Percentiles rank a stretch among this genome's conserved stretches.
Conservation (phyloP, 2,797 vertebrate genomes). For the Yasuhikotakia modesta region DNA sequence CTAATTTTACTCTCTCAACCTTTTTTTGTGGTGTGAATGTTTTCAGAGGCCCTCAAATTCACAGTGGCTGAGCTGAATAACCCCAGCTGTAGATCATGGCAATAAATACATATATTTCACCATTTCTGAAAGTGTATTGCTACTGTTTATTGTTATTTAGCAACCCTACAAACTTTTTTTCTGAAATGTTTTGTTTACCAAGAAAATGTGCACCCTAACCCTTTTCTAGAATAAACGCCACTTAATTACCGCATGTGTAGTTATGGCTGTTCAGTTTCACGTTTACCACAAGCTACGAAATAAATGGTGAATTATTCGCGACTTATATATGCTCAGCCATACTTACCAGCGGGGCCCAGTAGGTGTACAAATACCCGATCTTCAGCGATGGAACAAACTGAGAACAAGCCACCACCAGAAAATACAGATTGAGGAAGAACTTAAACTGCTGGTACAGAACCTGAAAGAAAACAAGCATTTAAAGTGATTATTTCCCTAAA, state of each 20-base stretch:
- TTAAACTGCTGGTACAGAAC: slow-evolving; percentile 99
- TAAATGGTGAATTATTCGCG: neutral
- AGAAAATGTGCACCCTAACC: neutral
- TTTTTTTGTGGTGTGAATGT: neutral
- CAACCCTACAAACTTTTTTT: neutral
- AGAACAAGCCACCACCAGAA: slow-evolving; percentile 94
- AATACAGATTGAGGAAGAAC: slow-evolving; percentile 99
- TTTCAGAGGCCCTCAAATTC: too few species aligned
- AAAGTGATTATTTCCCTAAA: slow-evolving; percentile 8
- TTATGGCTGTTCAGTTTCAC: neutral
- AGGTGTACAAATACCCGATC: slow-evolving; percentile 97
- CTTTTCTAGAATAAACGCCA: slow-evolving; percentile 2
- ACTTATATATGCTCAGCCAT: neutral
- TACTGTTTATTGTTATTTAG: neutral
- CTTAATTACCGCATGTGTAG: neutral
- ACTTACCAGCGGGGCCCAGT: slow-evolving; percentile 98
- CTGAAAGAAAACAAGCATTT: slow-evolving; percentile 73
- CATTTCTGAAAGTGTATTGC: neutral
- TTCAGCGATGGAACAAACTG: slow-evolving; percentile 96
- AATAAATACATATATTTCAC: neutral
- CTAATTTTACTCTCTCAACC: neutral
- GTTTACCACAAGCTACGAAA: neutral
- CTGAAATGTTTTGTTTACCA: slow-evolving; percentile 1
- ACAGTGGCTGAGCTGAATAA: neutral
- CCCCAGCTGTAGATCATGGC: neutral